These are phyloP conservation scores for Syngnathoides biaculeatus DNA, from an alignment of 2,113 vertebrate species.

Conservation along the genomic window DNA sequence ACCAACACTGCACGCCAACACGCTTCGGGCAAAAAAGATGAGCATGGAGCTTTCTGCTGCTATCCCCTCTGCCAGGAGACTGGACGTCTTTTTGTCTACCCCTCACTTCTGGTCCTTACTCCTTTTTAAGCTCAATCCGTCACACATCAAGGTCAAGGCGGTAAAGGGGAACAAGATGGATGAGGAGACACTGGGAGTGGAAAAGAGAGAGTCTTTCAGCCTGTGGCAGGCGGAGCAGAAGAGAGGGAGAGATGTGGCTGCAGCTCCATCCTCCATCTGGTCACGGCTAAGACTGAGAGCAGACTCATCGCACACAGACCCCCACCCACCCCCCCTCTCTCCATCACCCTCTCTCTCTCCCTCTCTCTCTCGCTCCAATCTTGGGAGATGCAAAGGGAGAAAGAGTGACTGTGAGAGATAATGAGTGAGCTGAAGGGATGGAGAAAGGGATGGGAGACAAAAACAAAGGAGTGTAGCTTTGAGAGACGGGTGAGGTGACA, in stretches of 20 bases:
- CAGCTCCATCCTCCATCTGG: conserved; percentile 73
- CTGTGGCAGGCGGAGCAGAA: conserved; percentile 58
- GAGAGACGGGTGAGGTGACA: conserved; percentile 29
- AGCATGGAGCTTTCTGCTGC: conserved; percentile 32
- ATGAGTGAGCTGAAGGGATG: conserved; percentile 53
- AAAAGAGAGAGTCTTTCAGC: conserved; percentile 62
- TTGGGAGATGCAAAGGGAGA: conserved; percentile 73
- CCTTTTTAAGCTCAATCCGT: conserved; percentile 49
- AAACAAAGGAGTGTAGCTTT: conserved; percentile 29
- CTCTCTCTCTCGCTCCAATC: conserved; percentile 67
- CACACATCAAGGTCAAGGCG: conserved; percentile 49
- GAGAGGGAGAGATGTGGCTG: conserved; percentile 65
- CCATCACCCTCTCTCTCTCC: conserved; percentile 17
- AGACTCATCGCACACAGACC: conserved; percentile 62
- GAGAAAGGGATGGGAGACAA: conserved; percentile 44
- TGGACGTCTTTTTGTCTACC: conserved; percentile 46
- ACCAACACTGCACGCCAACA: conserved; percentile 37
- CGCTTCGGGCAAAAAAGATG: conserved; percentile 28
- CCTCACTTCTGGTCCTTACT: conserved; percentile 46
- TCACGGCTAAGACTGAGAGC: conserved; percentile 75
- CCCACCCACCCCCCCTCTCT: conserved; percentile 38
- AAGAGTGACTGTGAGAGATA: conserved; percentile 55
- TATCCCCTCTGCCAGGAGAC: conserved; percentile 36
- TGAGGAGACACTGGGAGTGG: conserved; percentile 45
- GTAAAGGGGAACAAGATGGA: conserved; percentile 46